These are phyloP conservation scores for Candidula unifasciata DNA, from an alignment of 2,888 invertebrate species.

Conservation along the genomic window DNA sequence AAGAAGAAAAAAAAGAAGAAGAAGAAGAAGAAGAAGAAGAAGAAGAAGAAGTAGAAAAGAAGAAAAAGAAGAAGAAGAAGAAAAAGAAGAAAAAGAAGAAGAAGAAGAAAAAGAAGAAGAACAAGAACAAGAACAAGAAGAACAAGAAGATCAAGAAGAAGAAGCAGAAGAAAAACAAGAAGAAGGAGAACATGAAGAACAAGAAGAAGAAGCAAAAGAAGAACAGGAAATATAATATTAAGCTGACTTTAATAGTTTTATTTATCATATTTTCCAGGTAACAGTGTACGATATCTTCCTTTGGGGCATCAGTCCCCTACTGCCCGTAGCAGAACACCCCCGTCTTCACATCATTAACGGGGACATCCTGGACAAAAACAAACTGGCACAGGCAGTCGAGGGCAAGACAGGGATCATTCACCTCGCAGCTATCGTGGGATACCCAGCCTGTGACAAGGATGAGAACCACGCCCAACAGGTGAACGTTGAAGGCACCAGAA, in stretches of 20 bases:
- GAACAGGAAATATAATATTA: too few species aligned
- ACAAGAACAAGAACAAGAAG: too few species aligned
- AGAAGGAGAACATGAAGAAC: too few species aligned
- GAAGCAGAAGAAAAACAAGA: too few species aligned
- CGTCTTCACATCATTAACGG: constrained; percentile 65
- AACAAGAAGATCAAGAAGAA: too few species aligned
- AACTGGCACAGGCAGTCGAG: constrained; percentile 63
- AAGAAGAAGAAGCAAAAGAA: too few species aligned
- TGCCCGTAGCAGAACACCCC: constrained; percentile 65
- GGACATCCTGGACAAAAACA: constrained; percentile 70
- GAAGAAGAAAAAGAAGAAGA: too few species aligned
- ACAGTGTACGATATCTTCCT: constrained; percentile 76
- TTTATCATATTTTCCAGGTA: constrained; percentile 52
- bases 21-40: too few species aligned
- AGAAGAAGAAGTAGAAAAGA: too few species aligned
- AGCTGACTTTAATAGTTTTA: neutral
- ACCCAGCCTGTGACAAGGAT: constrained; percentile 77
- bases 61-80: too few species aligned
- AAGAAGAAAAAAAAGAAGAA: too few species aligned
- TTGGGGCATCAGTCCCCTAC: constrained; percentile 73
- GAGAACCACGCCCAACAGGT: constrained; percentile 69
- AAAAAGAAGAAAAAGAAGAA: too few species aligned
- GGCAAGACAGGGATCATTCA: constrained; percentile 73
- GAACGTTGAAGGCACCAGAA: constrained; percentile 74
- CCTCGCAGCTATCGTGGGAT: constrained; percentile 77